Conservation (phyloP, 2,797 vertebrate genomes). For the Tachyglossus aculeatus region DNA sequence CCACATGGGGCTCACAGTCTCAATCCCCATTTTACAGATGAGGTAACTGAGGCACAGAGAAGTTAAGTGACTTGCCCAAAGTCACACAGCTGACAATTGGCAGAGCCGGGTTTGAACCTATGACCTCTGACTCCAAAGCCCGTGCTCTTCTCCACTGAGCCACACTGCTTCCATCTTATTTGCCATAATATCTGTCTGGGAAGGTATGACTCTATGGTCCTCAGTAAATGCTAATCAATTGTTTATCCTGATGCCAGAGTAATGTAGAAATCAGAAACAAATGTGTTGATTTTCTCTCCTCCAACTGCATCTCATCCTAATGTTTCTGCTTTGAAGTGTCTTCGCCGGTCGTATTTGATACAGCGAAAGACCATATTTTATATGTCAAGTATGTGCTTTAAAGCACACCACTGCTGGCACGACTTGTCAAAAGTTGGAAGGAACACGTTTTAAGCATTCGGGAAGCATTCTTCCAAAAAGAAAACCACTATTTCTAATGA, state of each 20-base stretch:
- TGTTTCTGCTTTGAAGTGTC: slow-evolving; percentile 59
- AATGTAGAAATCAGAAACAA: slow-evolving; percentile 63
- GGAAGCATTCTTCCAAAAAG: slow-evolving; percentile 67
- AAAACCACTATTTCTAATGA: slow-evolving; percentile 76
- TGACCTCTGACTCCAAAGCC: too few species aligned
- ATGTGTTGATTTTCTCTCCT: slow-evolving; percentile 58
- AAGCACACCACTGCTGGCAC: slow-evolving; percentile 65
- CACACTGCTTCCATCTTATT: background rate
- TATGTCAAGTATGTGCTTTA: slow-evolving; percentile 70
- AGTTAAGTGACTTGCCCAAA: too few species aligned
- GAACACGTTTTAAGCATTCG: slow-evolving; percentile 72
- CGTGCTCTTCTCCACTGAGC: too few species aligned
- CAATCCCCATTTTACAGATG: too few species aligned
- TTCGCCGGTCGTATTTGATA: slow-evolving; percentile 63
- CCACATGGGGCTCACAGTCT: too few species aligned
- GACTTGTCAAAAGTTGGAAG: slow-evolving; percentile 71
- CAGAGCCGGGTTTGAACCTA: too few species aligned
- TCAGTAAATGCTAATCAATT: slow-evolving; percentile 62
- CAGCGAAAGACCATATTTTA: slow-evolving; percentile 62
- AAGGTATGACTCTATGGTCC: slow-evolving; percentile 36
- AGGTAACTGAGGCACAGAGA: too few species aligned
- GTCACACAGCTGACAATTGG: too few species aligned
- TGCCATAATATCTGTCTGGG: slow-evolving; percentile 31
- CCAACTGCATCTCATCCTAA: slow-evolving; percentile 58
- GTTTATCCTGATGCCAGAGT: slow-evolving; percentile 64